A percentile compares a stretch with the other conserved stretches of the same genome.
phyloP scores from a whole-genome alignment of 2,888 invertebrate genomes.

The Andrena dorsata region DNA sequence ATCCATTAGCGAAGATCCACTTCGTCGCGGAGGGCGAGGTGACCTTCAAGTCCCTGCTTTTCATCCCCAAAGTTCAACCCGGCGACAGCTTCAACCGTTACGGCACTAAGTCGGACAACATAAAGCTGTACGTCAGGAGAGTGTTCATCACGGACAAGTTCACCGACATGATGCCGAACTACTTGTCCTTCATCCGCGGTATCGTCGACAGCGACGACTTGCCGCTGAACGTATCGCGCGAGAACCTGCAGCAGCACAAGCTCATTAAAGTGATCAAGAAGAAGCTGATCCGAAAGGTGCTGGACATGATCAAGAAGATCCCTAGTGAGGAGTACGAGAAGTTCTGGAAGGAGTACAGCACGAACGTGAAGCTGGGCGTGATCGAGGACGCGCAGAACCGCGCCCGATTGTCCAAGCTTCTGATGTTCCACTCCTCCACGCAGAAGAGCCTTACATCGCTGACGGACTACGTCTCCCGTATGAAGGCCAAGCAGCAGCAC shows the following conservation, averaged over 20 bases:
- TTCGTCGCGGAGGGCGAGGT: constrained; percentile 99
- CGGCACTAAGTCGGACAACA: constrained; percentile 97
- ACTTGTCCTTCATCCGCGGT: constrained; percentile 97
- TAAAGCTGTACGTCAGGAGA: constrained; percentile 98
- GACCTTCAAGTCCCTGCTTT: constrained; percentile 98
- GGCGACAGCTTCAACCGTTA: constrained; percentile 98
- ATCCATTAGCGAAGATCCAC: constrained; percentile 95
- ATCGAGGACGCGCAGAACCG: constrained; percentile 99
- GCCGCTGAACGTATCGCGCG: constrained; percentile 98
- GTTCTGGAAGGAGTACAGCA: constrained; percentile 99
- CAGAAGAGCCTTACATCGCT: constrained; percentile 90
- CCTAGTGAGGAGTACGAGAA: constrained; percentile 94
- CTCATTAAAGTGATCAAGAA: constrained; percentile 99
- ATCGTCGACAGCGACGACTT: constrained; percentile 99
- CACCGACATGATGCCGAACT: constrained; percentile 99
- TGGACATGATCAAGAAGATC: constrained; percentile 99
- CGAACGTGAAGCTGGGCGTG: constrained; percentile 97
- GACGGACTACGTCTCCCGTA: constrained; percentile 95
- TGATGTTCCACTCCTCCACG: constrained; percentile 95
- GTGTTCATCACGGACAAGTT: constrained; percentile 99
- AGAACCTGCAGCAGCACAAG: constrained; percentile 99
- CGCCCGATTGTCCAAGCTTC: constrained; percentile 96
- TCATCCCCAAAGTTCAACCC: constrained; percentile 96
- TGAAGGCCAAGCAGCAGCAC: constrained; percentile 97
- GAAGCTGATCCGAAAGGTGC: constrained; percentile 97